phyloP scores from a whole-genome alignment of 2,797 vertebrate species.

The Aselliscus stoliczkanus region DNA sequence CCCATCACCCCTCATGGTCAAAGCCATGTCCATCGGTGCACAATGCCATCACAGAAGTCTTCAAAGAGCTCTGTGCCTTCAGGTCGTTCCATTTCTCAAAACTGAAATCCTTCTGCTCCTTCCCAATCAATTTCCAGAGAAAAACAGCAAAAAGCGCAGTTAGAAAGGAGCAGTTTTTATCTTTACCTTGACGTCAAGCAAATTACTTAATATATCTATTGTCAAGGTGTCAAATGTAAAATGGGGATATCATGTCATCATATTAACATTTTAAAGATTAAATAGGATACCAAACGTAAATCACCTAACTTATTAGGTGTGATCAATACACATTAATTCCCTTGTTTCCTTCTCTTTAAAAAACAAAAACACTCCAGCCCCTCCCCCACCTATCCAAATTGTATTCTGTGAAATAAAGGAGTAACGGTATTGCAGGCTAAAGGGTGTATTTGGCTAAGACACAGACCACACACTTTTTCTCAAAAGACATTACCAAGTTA shows the following conservation, averaged over 20 bases:
- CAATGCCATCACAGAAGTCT: neutral
- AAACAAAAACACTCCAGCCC: neutral
- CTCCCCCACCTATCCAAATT: neutral
- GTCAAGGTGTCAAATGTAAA: neutral
- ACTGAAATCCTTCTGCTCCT: neutral
- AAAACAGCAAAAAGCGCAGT: neutral
- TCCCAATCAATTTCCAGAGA: neutral
- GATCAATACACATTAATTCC: neutral
- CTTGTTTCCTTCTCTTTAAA: neutral
- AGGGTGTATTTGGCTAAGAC: neutral
- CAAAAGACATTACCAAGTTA: slow-evolving; percentile 11
- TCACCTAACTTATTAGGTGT: neutral
- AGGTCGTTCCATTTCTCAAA: neutral
- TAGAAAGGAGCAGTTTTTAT: neutral
- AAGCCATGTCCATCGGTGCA: neutral
- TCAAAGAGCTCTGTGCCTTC: neutral
- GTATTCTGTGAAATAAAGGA: neutral
- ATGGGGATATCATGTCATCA: neutral
- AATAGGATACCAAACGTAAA: neutral
- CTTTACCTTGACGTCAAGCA: neutral
- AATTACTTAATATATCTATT: neutral
- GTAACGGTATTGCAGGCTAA: neutral
- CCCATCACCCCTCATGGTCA: neutral
- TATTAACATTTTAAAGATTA: neutral
- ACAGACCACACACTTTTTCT: neutral